Evolutionary conservation across 1,140 invertebrate species (phyloP).

Genomic region (Phthorimaea operculella): DNA sequence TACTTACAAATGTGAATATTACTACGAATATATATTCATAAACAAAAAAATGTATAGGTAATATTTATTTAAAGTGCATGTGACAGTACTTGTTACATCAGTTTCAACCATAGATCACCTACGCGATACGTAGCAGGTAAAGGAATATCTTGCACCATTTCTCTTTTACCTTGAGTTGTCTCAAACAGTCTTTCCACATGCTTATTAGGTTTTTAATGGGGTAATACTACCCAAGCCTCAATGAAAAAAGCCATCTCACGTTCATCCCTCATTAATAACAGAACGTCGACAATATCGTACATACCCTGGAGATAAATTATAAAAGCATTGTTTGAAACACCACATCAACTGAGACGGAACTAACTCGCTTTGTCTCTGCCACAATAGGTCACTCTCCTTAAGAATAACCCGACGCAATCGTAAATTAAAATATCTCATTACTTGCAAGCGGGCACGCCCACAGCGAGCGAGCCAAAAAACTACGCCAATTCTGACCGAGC

Average conservation of each 20-base stretch:
- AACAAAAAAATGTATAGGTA: too few species aligned
- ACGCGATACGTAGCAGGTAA: too few species aligned
- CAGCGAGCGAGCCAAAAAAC: constrained; percentile 40
- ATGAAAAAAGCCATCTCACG: background rate
- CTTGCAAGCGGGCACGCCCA: constrained; percentile 42
- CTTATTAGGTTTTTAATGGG: too few species aligned
- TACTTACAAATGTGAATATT: too few species aligned
- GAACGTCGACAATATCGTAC: constrained; percentile 19
- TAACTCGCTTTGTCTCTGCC: constrained; percentile 58
- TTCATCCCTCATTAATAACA: background rate
- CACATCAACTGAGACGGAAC: constrained; percentile 45
- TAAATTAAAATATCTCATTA: constrained; percentile 63
- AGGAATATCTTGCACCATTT: too few species aligned
- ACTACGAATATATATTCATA: too few species aligned
- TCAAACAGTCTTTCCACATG: too few species aligned
- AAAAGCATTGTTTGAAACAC: constrained; percentile 43
- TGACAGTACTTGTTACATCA: too few species aligned
- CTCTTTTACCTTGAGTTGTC: too few species aligned
- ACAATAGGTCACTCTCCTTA: constrained; percentile 64
- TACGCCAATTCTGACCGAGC: constrained; percentile 20
- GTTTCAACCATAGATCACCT: too few species aligned
- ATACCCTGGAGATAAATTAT: constrained; percentile 51
- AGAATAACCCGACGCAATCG: constrained; percentile 46
- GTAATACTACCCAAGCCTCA: too few species aligned
- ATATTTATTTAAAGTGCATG: too few species aligned